Evolutionary conservation across 1,140 invertebrate genomes (phyloP), one percentile per base, ranked within the genome.

Genomic region (Lepeophtheirus salmonis): DNA sequence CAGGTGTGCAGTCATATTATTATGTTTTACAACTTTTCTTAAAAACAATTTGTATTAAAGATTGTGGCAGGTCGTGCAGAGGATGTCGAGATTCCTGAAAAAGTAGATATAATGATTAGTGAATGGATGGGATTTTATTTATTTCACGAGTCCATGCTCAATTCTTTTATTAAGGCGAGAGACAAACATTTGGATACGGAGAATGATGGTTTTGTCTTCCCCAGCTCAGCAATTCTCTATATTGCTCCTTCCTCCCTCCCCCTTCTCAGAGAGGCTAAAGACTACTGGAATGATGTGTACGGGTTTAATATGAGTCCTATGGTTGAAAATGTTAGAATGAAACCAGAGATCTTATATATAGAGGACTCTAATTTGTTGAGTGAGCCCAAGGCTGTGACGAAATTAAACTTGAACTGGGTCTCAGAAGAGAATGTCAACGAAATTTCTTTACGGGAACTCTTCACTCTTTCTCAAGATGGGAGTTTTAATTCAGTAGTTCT

Each of bases 41-140:
- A 41, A 10, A 10, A 41, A 41, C n/a, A 41, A 6, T 41, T 41
- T 41, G 30, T 41, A 10, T 41, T 41, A n/a, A 41, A 41, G 30
- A n/a, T 41, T 10, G 71, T 82, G 12, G 74, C 79, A 63, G 73
- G 74, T 6, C 79, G 77, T 70, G 75, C 83, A 6, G 83, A 84
- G 70, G 79, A 84, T 57, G 71, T 83, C 1, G 64, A 67, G 2
- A 66, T 83, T 21, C 78, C 79, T 3, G 73, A 74, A 50, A 84
- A 89, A 75, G 89, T 95, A 17, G 94, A 98, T 71, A 81, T 97
- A 20, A 94, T 61, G 2, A 22, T 61, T 3, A 61, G 59, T 20
- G 95, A 98, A 73, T 98, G 95, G 95, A 98, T 98, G 95, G 95
- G 95, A 2, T 97, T 97, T 74, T 97, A 96, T 72, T 74, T 98